These are phyloP conservation scores for Artibeus lituratus DNA, from an alignment of 2,797 vertebrate species.

Conservation along the genomic window DNA sequence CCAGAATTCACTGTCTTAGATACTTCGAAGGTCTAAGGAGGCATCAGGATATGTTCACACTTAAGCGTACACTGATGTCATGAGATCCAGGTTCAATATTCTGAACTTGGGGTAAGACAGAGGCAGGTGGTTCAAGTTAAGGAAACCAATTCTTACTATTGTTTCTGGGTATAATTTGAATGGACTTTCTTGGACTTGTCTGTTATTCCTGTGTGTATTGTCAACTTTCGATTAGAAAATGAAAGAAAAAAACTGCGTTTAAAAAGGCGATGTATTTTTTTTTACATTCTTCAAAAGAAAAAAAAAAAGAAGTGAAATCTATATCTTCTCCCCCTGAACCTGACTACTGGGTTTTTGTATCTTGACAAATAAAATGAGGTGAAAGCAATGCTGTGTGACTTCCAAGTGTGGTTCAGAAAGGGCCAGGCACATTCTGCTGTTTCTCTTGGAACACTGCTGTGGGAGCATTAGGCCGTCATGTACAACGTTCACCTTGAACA, in stretches of 20 bases:
- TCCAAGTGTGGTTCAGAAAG: neutral
- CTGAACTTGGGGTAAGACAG: neutral
- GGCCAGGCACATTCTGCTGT: neutral
- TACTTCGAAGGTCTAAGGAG: neutral
- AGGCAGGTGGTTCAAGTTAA: neutral
- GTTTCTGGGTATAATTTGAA: neutral
- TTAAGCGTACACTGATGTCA: neutral
- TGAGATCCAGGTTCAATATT: neutral
- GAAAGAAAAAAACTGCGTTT: neutral
- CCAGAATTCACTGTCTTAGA: neutral
- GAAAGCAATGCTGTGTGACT: neutral
- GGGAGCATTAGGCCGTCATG: neutral
- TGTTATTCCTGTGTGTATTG: neutral
- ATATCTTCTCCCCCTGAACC: neutral
- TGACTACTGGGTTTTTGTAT: neutral
- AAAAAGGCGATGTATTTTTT: neutral
- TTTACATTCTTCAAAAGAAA: neutral
- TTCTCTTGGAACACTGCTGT: neutral
- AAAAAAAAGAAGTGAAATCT: neutral
- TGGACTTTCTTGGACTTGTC: neutral
- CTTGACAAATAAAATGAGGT: neutral
- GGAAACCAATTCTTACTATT: neutral
- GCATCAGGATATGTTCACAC: neutral
- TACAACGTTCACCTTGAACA: neutral
- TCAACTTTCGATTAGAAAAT: neutral